Evolutionary conservation across 2,888 invertebrate species (phyloP), one percentile per base, ranked within the genome.

Genomic region (Eudasyphora cyanicolor): DNA sequence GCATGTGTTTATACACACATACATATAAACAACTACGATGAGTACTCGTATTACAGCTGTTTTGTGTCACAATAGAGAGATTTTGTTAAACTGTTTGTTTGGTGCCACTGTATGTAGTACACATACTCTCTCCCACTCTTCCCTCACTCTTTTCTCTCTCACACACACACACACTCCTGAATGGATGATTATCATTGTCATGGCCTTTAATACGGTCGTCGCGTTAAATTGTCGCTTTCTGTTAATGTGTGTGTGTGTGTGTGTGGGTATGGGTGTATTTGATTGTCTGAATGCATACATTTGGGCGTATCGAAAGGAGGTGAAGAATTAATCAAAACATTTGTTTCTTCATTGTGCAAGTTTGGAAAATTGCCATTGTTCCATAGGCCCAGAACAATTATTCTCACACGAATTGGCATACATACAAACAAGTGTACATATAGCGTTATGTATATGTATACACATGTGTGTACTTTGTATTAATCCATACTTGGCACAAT

Each of bases 51-150:
- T 60, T 60, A 60, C 60, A 29, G 29, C 29, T 60, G 60, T 60
- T n/a, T 60, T 60, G 60, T 60, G 60, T 60, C 35, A 64, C 38
- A 64, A 64, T 35, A 64, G 35, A 64, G 64, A 64, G n/a, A 64
- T 64, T 64, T 62, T 62, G 32, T 62, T 32, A 62, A 62, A 62
- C 62, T 38, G 64, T 35, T 64, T 38, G 32, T 35, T n/a, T 35
- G 35, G 12, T 35, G 35, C 17, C 32, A 38, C 17, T 60, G 32
- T 32, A 29, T 62, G n/a, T 29, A n/a, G 62, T 62, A 17, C 27
- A 64, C n/a, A n/a, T n/a, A n/a, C n/a, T n/a, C n/a, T n/a, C n/a
- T n/a, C n/a, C n/a, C n/a, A n/a, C n/a, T n/a, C n/a, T n/a, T n/a
- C n/a, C n/a, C n/a, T n/a, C n/a, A n/a, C n/a, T n/a, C n/a, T n/a